Conservation (phyloP, 1,140 invertebrate species). For the Phocides pigmalion region DNA sequence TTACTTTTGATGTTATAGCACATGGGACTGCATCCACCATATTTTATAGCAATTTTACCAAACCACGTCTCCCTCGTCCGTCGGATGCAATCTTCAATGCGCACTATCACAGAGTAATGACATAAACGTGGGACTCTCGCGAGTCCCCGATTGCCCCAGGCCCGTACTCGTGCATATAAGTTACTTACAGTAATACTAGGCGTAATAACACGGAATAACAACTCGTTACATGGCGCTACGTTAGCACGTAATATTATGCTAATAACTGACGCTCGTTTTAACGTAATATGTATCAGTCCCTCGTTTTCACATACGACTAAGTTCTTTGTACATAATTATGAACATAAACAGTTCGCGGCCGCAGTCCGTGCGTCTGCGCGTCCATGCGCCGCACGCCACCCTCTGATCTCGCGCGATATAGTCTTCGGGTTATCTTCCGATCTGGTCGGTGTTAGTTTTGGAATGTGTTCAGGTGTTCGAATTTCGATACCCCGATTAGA, state of each 20-base stretch:
- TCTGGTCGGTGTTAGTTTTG: constrained; percentile 42
- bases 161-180: constrained; percentile 78
- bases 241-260: constrained; percentile 59
- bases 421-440: constrained; percentile 18
- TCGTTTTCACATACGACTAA: constrained; percentile 42
- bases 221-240: constrained; percentile 71
- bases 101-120: constrained; percentile 83
- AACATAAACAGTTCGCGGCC: constrained; percentile 42
- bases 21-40: constrained; percentile 57
- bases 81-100: constrained; percentile 62
- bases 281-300: constrained; percentile 61
- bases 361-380: constrained; percentile 4
- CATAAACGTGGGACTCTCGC: constrained; percentile 70
- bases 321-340: constrained; percentile 65
- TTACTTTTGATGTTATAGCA: constrained; percentile 79
- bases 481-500: constrained; percentile 47
- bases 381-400: constrained; percentile 4
- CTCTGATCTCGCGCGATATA: neutral
- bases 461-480: constrained; percentile 58
- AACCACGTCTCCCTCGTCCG: constrained; percentile 28
- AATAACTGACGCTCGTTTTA: constrained; percentile 48
- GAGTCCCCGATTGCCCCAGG: constrained; percentile 77
- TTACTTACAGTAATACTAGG: constrained; percentile 78
- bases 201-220: constrained; percentile 76
- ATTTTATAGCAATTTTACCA: constrained; percentile 37